Evolutionary conservation across 37 sponge, comb jelly and placozoan genomes (phyloP), one percentile per base, ranked within the genome.

Genomic region (Eunapius fragilis): DNA sequence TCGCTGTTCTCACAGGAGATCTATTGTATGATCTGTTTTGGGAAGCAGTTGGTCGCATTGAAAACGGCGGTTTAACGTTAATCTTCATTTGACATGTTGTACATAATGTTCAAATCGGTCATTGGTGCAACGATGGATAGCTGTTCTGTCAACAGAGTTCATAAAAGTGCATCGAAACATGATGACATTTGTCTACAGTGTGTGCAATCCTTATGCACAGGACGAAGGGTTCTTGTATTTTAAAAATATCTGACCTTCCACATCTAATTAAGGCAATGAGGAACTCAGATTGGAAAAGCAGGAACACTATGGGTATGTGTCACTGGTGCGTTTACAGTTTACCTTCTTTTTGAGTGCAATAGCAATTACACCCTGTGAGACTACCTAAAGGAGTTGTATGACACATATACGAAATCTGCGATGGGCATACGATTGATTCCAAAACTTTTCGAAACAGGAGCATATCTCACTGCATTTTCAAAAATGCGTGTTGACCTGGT

Each of bases 41-140:
- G 75, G 74, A 84, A 48, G 75, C 84, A n/a, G 58, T 80, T 80
- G 30, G 12, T 58, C 80, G 80, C 0, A 27, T 80, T 26, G 84
- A 84, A 48, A 69, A 72, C 27, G 70, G 72, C 70, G 83, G 48
- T 4, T 35, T 77, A 27, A 77, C 33, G 37, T 38, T 71, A 28
- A 27, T 1, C 9, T 45, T 45, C 0, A 34, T 13, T 3, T 68
- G 82, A 41, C 69, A 35, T 0, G 6, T 17, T 0, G 17, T 19
- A 72, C 2, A 41, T 32, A 25, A 1, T 78, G 11, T 45, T 9
- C 47, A 11, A 11, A 19, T 78, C 36, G 48, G 79, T 82, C n/a
- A 32, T 70, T 25, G 82, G 34, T 35, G 37, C 34, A 24, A 69
- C 71, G 25, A 23, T 25, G 31, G 72, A 82, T 82, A 71, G 82